Evolutionary conservation across 2,888 invertebrate species (phyloP).

Genomic region (Lysandra coridon): DNA sequence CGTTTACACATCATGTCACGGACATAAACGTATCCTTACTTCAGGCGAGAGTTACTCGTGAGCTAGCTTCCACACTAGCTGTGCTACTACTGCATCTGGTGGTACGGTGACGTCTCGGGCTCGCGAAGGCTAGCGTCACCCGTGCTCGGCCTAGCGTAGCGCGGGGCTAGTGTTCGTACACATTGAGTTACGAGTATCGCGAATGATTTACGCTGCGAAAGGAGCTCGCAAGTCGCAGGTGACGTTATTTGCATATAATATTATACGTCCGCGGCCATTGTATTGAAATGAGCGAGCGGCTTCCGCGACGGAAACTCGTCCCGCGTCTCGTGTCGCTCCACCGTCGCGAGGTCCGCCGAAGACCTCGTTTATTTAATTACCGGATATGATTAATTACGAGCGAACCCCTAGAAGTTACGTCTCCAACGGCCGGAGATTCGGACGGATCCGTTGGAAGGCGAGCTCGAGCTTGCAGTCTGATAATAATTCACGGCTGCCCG

Average conservation of each 20-base stretch:
- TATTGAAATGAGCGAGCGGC: conserved; percentile 18
- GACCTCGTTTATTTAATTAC: conserved; percentile 12
- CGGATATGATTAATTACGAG: conserved; percentile 26
- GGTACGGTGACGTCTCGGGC: background rate
- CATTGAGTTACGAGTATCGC: background rate
- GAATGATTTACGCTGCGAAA: conserved; percentile 1
- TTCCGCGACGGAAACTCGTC: background rate
- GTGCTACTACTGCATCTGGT: background rate
- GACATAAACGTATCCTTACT: conserved; percentile 17
- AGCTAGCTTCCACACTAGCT: conserved; percentile 12
- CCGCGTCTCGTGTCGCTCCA: background rate
- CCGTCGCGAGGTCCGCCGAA: background rate
- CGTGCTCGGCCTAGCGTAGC: background rate
- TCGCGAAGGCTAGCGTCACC: background rate
- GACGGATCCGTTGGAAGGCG: background rate
- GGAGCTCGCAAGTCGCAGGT: background rate
- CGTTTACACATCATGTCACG: conserved; percentile 10
- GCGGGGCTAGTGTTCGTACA: background rate
- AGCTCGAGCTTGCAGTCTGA: background rate
- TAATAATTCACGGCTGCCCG: background rate
- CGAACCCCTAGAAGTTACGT: background rate
- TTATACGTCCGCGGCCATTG: conserved; percentile 16
- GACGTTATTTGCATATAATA: background rate
- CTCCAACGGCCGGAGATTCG: background rate
- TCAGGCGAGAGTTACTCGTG: conserved; percentile 1